These are phyloP conservation scores for Amia ocellicauda DNA, from an alignment of 2,113 vertebrate species.

Conservation along the genomic window DNA sequence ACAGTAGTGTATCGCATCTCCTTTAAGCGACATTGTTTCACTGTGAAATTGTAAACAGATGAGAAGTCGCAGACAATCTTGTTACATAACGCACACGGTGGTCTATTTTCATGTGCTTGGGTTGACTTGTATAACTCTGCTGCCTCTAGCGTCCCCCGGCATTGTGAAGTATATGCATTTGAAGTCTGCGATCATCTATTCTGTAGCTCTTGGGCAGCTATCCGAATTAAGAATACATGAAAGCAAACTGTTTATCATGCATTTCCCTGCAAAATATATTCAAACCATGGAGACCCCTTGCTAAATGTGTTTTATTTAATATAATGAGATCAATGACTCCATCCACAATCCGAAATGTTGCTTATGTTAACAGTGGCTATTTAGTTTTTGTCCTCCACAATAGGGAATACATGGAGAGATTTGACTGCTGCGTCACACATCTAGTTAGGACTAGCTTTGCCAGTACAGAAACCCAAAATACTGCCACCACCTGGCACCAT, in stretches of 20 bases:
- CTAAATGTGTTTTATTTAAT: no score
- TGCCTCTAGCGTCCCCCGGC: slow-evolving; percentile 38
- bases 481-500: slow-evolving; percentile 6
- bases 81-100: slow-evolving; percentile 44
- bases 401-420: no score
- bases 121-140: slow-evolving; percentile 19
- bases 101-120: slow-evolving; percentile 30
- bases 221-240: no score
- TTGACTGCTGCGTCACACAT: background rate
- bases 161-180: background rate
- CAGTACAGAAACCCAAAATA: background rate
- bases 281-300: no score
- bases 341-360: no score
- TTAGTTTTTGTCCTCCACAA: no score
- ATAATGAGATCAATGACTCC: no score
- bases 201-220: no score
- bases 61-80: slow-evolving; percentile 13
- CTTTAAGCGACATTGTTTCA: slow-evolving; percentile 20
- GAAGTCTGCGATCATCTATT: no score
- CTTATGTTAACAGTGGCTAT: no score
- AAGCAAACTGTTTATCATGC: no score
- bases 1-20: slow-evolving; percentile 13
- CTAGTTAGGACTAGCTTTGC: background rate
- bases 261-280: no score
- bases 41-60: slow-evolving; percentile 32